Evolutionary conservation across 2,888 invertebrate genomes (phyloP).

Genomic region (Gnatocerus cornutus): DNA sequence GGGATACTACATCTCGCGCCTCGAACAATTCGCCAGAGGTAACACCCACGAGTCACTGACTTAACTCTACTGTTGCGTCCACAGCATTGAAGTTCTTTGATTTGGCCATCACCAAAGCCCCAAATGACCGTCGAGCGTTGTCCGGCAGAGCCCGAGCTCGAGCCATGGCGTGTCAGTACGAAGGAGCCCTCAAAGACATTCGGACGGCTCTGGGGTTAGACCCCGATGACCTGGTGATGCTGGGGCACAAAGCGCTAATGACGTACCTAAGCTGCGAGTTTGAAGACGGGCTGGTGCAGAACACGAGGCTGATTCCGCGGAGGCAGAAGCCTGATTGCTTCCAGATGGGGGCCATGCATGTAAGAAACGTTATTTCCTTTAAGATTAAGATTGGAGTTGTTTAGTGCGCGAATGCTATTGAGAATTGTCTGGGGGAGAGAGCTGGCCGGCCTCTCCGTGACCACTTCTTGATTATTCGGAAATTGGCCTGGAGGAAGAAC

Average conservation of each 20-base stretch:
- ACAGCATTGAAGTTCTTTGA: conserved; percentile 65
- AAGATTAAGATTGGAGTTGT: no score
- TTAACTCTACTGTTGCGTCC: neutral
- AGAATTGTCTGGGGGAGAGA: conserved; percentile 67
- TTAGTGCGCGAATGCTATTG: conserved; percentile 68
- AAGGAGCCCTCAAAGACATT: conserved; percentile 73
- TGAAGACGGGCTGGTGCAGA: conserved; percentile 67
- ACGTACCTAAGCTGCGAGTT: conserved; percentile 68
- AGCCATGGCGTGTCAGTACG: conserved; percentile 74
- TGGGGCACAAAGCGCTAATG: conserved; percentile 65
- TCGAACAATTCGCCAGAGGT: conserved; percentile 67
- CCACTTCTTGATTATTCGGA: conserved; percentile 68
- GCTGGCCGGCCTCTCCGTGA: conserved; percentile 68
- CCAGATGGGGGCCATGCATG: conserved; percentile 68
- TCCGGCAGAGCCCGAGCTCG: conserved; percentile 74
- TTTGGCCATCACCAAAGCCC: conserved; percentile 60
- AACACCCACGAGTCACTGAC: conserved; percentile 1
- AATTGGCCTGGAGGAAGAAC: conserved; percentile 67
- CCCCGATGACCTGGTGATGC: conserved; percentile 63
- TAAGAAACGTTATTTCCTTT: no score
- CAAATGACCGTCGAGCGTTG: conserved; percentile 72
- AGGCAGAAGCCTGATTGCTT: conserved; percentile 68
- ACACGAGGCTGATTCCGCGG: conserved; percentile 59
- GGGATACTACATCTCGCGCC: conserved; percentile 64
- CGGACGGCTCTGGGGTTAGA: conserved; percentile 69